Evolutionary conservation across 2,888 invertebrate species (phyloP), one percentile per base, ranked within the genome.

Genomic region (Pilophorus perplexus): DNA sequence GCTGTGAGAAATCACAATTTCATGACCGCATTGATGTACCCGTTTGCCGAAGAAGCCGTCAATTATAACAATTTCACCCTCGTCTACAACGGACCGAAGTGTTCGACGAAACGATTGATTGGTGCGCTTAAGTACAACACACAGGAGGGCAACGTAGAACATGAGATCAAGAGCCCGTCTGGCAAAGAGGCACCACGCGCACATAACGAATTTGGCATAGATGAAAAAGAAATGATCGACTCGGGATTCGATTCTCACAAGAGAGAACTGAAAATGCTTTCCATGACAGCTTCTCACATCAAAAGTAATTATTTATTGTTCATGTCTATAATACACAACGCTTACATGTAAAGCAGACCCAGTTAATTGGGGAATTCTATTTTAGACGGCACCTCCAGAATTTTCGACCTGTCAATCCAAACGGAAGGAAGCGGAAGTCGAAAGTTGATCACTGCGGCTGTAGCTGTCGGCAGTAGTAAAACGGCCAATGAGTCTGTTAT

Each of bases 1-100:
- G 62, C 62, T 25, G 65, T 72, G 50, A 69, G 73, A 67, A 71
- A 72, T 22, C 71, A 75, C 55, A 75, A 76, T 52, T 38, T 72
- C 52, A 40, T 74, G 54, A 72, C 75, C 48, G 69, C 72, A 40
- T 40, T 75, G 69, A 66, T 73, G 67, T 71, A 73, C 68, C 72
- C 76, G 27, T 75, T 74, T 72, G 71, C 73, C 44, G 69, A 72
- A 44, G 78, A 77, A 57, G 80, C 80, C 71, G 76, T 80, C 23
- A 79, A 81, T 44, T 75, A 79, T 71, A 79, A 81, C 44, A 80
- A 80, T 72, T 77, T 79, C 72, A 80, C 81, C 12, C 20, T 62
- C n/a, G 28, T n/a, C 8, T 48, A 62, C 28, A 28, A 62, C 5
- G 62, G 62, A 23, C 62, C 37, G 3, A 48, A 46, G 18, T 46